Conservation (phyloP, 2,888 invertebrate genomes). For the Hypercompe scribonia region DNA sequence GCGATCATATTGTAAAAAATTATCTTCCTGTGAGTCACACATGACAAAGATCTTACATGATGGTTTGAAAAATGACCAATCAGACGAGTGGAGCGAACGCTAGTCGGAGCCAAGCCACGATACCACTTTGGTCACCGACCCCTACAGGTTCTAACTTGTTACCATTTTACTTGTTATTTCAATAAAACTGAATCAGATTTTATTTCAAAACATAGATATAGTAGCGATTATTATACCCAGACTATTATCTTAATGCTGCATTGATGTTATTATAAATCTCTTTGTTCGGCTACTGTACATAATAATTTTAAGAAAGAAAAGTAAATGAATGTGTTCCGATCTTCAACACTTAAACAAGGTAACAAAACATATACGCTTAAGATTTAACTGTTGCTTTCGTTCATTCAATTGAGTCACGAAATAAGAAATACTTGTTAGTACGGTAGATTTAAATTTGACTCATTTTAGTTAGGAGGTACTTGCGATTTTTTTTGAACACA, state of each 20-base stretch:
- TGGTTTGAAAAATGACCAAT: constrained; percentile 76
- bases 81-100: constrained; percentile 73
- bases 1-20: constrained; percentile 10
- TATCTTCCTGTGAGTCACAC: constrained; percentile 57
- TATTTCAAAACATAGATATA: not conserved
- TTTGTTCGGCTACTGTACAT: constrained; percentile 3
- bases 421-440: constrained; percentile 1
- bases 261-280: not conserved
- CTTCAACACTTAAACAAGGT: constrained; percentile 19
- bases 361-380: constrained; percentile 16
- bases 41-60: constrained; percentile 57
- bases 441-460: not conserved
- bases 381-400: constrained; percentile 34
- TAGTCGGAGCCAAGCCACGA: constrained; percentile 61
- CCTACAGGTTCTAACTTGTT: constrained; percentile 83
- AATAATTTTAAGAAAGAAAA: not conserved
- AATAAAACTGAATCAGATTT: constrained; percentile 29
- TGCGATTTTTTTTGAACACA: not conserved
- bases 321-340: constrained; percentile 19
- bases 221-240: not conserved
- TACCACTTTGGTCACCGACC: constrained; percentile 80
- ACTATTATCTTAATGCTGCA: not conserved
- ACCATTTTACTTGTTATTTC: constrained; percentile 83
- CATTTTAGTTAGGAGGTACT: not conserved
- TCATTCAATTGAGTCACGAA: constrained; percentile 20